Conservation (phyloP, 2,797 vertebrate species). For the Neosalanx taihuensis region DNA sequence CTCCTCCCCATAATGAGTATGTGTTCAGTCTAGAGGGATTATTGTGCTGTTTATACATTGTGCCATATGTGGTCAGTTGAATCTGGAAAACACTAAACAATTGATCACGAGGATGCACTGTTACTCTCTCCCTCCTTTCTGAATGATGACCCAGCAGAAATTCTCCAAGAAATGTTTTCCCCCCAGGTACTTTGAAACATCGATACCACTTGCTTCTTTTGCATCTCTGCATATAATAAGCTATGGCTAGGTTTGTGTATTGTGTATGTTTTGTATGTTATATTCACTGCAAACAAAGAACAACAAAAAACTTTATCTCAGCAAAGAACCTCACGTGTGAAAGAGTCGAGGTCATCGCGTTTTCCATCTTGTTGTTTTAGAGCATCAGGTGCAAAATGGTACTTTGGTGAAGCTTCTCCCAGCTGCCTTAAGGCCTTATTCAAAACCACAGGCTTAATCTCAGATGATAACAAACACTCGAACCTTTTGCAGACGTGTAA, state of each 20-base stretch:
- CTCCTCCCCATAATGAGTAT: conserved; percentile 70
- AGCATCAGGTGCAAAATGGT: background rate
- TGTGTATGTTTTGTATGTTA: background rate
- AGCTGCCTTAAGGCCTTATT: too few relatives aligned
- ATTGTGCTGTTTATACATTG: conserved; percentile 68
- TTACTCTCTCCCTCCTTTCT: conserved; percentile 1
- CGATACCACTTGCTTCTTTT: background rate
- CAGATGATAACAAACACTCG: background rate
- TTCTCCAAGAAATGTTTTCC: conserved; percentile 1
- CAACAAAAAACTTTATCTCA: background rate
- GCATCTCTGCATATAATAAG: too few relatives aligned
- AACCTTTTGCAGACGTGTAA: background rate
- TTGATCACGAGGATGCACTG: conserved; percentile 31
- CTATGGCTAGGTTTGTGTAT: background rate
- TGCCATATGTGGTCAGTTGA: conserved; percentile 54
- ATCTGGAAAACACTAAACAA: conserved; percentile 55
- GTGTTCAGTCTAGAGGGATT: conserved; percentile 70
- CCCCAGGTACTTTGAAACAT: background rate
- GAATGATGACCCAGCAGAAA: background rate
- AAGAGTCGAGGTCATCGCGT: background rate
- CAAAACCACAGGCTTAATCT: background rate
- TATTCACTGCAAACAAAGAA: background rate
- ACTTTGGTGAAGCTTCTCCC: background rate
- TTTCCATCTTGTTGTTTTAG: background rate
- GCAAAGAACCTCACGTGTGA: background rate